Base-by-base conservation (phyloP, 2,113 vertebrate genomes). In the Mustela lutreola region DNA sequence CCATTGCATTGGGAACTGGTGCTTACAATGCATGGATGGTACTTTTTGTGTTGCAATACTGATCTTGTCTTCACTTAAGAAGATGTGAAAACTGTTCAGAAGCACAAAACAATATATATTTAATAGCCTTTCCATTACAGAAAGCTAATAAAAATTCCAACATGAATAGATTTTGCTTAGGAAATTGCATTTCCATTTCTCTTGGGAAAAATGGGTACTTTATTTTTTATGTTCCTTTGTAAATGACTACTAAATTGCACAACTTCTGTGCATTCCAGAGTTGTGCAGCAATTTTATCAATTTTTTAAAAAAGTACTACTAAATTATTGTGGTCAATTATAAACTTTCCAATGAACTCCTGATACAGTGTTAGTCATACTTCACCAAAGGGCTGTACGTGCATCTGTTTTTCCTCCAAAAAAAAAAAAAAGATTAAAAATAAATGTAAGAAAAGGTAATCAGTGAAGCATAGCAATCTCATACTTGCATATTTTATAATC, bases 361-460 rank as follows among this genome's bases (percentile, higher is more conserved):
- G 26, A 78, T 67, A 90, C 81, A 60, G 16, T 93, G 70, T 36
- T 85, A 94, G 75, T 92, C 60, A 70, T 18, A 28, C 73, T 98
- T 96, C 81, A 86, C 91, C 82, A 97, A 80, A 48, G 0, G 1
- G 50, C 58, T 97, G 75, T 94, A 70, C 36, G 65, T 94, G 24
- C 70, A 96, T 91, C 97, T 98, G 94, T 94, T 97, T 89, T 96
- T 67, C 63, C 6, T 31, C 4, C 91, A 42, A 33, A 16, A 86
- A 96, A 53, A 53, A 81, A 22, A 84, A 94, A 91, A 92, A 31
- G 92, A 91, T 92, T 97, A 96, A 96, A 89, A 98, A 93, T 97
- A 96, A 97, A 93, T 90, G 12, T 97, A 98, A 97, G 97, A 97
- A 98, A 98, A 97, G 94, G 3, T 97, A 93, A 97, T 97, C 82